Evolutionary conservation across 2,113 vertebrate genomes (phyloP).

Genomic region (Chauna torquata): DNA sequence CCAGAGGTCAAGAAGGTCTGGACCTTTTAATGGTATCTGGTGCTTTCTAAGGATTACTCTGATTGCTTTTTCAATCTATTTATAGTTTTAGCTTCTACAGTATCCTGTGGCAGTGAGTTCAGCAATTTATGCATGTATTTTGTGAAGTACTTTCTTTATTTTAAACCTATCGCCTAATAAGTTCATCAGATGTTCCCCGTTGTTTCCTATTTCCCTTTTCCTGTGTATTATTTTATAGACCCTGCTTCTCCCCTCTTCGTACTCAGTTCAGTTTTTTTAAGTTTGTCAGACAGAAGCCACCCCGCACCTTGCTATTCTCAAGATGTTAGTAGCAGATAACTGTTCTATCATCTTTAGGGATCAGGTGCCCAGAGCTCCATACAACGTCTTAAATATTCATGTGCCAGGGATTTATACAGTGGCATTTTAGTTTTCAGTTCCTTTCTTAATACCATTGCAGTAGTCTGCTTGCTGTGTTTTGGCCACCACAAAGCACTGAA

Average conservation of each 20-base stretch:
- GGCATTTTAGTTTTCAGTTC: slow-evolving; percentile 5
- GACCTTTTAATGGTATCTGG: neutral
- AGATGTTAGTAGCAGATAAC: neutral
- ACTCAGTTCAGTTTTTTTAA: neutral
- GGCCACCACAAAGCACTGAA: slow-evolving; percentile 7
- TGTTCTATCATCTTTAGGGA: neutral
- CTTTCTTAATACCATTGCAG: neutral
- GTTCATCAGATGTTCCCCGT: neutral
- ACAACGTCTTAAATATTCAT: neutral
- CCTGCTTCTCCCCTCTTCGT: neutral
- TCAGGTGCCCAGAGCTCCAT: neutral
- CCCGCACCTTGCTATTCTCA: neutral
- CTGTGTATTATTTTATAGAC: neutral
- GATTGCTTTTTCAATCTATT: neutral
- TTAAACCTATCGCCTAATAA: neutral
- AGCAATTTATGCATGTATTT: neutral
- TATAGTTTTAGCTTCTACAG: neutral
- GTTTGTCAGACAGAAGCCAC: neutral
- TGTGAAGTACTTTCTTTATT: neutral
- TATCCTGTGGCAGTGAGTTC: neutral
- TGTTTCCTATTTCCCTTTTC: neutral
- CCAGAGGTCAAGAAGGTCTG: too few species aligned
- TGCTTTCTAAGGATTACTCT: neutral
- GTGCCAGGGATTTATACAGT: neutral
- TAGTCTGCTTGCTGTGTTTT: neutral